A percentile compares a stretch with the other conserved stretches of the same genome.
These are phyloP conservation scores for Myiopsitta monachus DNA, from an alignment of 2,113 vertebrate species.

Conservation along the genomic window DNA sequence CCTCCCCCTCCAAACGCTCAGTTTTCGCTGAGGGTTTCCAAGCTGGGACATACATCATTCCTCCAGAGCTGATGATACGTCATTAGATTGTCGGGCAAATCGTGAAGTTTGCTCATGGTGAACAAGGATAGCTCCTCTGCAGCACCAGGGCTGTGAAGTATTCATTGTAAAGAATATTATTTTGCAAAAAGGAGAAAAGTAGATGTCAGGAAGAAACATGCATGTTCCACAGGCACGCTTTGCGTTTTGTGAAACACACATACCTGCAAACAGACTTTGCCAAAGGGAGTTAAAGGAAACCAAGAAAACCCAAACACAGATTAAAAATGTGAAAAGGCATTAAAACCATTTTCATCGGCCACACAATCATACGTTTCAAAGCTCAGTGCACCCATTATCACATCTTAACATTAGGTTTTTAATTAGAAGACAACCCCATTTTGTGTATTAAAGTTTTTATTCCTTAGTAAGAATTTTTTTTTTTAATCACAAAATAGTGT, in stretches of 20 bases:
- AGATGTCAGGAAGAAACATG: not conserved
- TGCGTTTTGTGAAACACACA: not conserved
- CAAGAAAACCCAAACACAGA: not conserved
- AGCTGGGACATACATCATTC: not conserved
- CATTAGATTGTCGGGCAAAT: not conserved
- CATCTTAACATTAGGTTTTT: not conserved
- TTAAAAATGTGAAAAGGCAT: not conserved
- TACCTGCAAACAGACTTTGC: not conserved
- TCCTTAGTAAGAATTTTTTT: constrained; percentile 78
- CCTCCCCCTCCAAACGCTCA: not conserved
- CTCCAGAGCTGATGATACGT: not conserved
- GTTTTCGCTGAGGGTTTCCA: not conserved
- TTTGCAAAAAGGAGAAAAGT: not conserved
- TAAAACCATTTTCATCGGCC: not conserved
- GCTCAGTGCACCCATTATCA: not conserved
- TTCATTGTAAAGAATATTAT: not conserved
- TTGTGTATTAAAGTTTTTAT: constrained; percentile 79
- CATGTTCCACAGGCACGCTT: not conserved
- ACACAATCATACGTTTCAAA: not conserved
- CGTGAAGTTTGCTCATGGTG: not conserved
- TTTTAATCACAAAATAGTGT: constrained; percentile 81
- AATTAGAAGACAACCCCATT: constrained; percentile 75
- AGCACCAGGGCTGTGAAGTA: not conserved
- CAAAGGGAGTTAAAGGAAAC: not conserved
- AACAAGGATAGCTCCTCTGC: not conserved